A percentile compares a stretch with the other conserved stretches of the same genome.
Evolutionary conservation across 1,140 invertebrate species (phyloP).

Genomic region (Aphidius ervi): DNA sequence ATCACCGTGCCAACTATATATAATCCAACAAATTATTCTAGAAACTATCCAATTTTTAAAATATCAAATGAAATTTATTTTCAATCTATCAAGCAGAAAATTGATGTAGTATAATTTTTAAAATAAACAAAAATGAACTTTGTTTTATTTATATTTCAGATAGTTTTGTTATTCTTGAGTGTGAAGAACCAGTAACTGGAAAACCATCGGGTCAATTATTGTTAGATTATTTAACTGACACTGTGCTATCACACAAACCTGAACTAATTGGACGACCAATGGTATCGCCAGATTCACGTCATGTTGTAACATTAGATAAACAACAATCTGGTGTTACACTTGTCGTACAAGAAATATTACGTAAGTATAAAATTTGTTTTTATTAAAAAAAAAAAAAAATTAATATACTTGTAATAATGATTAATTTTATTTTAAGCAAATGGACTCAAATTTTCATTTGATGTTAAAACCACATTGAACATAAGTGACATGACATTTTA

Average conservation of each 20-base stretch:
- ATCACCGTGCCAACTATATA: too few species aligned
- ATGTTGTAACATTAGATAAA: constrained; percentile 66
- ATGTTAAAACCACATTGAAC: constrained; percentile 73
- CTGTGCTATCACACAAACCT: constrained; percentile 63
- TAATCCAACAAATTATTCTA: too few species aligned
- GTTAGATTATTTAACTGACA: constrained; percentile 74
- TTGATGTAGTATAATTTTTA: background rate
- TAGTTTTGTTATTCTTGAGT: constrained; percentile 70
- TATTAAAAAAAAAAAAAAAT: constrained; percentile 1
- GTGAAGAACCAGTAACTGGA: constrained; percentile 63
- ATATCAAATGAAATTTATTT: too few species aligned
- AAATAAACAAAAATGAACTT: background rate
- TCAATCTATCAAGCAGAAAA: too few species aligned
- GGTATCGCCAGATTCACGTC: constrained; percentile 69
- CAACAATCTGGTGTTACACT: constrained; percentile 61
- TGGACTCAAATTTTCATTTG: constrained; percentile 69
- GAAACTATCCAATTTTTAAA: too few species aligned
- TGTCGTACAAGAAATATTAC: constrained; percentile 68
- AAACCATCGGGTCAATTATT: constrained; percentile 66
- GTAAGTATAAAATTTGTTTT: constrained; percentile 43
- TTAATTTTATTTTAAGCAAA: constrained; percentile 50
- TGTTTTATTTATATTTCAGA: constrained; percentile 53
- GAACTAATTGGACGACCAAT: constrained; percentile 64
- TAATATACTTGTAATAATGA: constrained; percentile 11
- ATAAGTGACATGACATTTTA: constrained; percentile 77